These are phyloP conservation scores for Antrozous pallidus DNA, from an alignment of 2,797 vertebrate genomes.

Conservation along the genomic window DNA sequence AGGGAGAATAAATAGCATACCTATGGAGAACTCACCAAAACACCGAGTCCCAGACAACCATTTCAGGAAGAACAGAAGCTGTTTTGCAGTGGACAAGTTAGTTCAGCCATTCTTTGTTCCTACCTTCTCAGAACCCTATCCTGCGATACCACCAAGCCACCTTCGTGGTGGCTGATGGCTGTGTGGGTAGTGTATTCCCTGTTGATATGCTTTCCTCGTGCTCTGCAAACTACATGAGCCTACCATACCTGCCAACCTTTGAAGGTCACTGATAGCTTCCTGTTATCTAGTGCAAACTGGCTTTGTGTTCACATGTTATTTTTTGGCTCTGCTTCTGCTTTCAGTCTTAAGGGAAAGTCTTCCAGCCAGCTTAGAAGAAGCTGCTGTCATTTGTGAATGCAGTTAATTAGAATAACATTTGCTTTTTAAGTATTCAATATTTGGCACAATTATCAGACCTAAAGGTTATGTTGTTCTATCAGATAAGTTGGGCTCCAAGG, in stretches of 20 bases:
- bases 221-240: not conserved
- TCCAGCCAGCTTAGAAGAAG: conserved; percentile 47
- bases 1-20: not conserved
- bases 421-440: conserved; percentile 74
- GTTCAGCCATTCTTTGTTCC: not conserved
- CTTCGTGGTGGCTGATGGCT: not conserved
- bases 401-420: conserved; percentile 79
- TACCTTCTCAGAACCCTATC: not conserved
- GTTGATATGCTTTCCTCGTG: not conserved
- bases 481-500: conserved; percentile 64
- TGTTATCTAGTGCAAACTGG: conserved; percentile 22
- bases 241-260: not conserved
- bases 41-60: not conserved
- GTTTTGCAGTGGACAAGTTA: not conserved
- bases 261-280: conserved; percentile 25
- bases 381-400: conserved; percentile 58
- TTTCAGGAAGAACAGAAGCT: conserved; percentile 2
- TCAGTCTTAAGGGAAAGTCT: conserved; percentile 36
- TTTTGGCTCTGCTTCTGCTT: conserved; percentile 31
- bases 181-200: not conserved
- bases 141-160: not conserved
- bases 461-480: conserved; percentile 75
- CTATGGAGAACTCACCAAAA: not conserved
- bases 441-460: conserved; percentile 64
- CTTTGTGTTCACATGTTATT: not conserved